A percentile compares a stretch with the other conserved stretches of the same genome.
Conservation (phyloP, 2,113 vertebrate genomes). For the Syngnathus scovelli region DNA sequence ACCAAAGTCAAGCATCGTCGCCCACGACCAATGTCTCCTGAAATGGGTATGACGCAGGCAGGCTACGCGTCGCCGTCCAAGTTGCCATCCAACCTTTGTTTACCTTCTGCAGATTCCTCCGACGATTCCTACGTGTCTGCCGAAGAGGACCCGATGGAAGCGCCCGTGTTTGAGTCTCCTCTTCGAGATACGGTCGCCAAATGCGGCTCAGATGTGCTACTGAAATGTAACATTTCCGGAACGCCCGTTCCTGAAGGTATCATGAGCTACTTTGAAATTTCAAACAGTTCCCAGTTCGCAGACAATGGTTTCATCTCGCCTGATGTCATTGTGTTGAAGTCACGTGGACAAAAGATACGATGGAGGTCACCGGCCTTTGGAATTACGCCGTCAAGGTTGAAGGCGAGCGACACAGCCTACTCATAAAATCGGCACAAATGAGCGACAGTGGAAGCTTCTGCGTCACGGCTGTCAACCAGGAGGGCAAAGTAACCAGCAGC, state of each 20-base stretch:
- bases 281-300: not conserved
- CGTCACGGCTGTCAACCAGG: slow-evolving; percentile 83
- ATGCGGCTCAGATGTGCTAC: slow-evolving; percentile 78
- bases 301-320: not conserved
- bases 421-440: slow-evolving; percentile 76
- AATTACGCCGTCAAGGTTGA: slow-evolving; percentile 81
- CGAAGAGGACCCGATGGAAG: slow-evolving; percentile 90
- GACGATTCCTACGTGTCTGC: slow-evolving; percentile 96
- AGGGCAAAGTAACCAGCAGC: slow-evolving; percentile 79
- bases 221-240: slow-evolving; percentile 87
- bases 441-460: slow-evolving; percentile 82
- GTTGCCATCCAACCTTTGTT: not conserved
- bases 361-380: slow-evolving; percentile 56
- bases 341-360: slow-evolving; percentile 82
- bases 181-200: slow-evolving; percentile 78
- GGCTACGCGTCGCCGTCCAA: not conserved
- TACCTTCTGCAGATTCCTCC: slow-evolving; percentile 80
- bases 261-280: not conserved
- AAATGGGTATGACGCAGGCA: slow-evolving; percentile 74
- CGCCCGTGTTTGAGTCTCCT: slow-evolving; percentile 89
- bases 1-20: slow-evolving; percentile 83
- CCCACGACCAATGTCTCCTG: slow-evolving; percentile 82
- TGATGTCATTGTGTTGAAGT: slow-evolving; percentile 58
- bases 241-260: slow-evolving; percentile 87
- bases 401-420: slow-evolving; percentile 85